Base-by-base conservation (phyloP, 2,888 invertebrate species). In the Dasypogon diadema region DNA sequence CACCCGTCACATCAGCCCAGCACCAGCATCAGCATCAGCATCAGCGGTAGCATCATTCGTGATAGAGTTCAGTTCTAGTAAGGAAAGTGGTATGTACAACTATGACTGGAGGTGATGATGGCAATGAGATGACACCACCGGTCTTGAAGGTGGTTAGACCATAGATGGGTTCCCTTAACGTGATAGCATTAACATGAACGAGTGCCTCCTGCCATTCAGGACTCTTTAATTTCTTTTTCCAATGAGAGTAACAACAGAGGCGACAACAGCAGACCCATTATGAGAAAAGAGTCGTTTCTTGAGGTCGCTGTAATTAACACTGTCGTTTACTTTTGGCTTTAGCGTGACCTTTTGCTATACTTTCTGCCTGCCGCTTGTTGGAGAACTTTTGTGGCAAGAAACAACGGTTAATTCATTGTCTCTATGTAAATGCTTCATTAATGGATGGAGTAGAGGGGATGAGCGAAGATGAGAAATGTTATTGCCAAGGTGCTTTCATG, bases 261-360 rank as follows among this genome's bases (percentile, higher is more conserved):
- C 34, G 70, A 48, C 46, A n/a, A 65, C 65, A 42, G n/a, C 46
- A 51, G 30, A 26, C 54, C 37, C 34, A 54, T 34, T 70, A 54
- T 54, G 54, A 14, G 18, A 34, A 34, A n/a, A 54, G 34, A 70
- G 70, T 30, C 70, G 21, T 70, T 70, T 54, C 56, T 74, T 74
- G 73, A 74, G 73, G 73, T 58, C 73, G 56, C 42, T 14, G 73
- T 74, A 74, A 74, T 74, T 74, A 56, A 74, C 73, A 58, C 58
- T 46, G 73, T 46, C 58, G 56, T 56, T 34, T 46, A 46, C 56
- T 56, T 74, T 74, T 74, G 70, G 54, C 54, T 70, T 16, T 34
- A 70, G 51, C 70, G 54, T 70, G 70, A 70, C 70, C 70, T 70
- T 34, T 48, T 14, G 14, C 18, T 26, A 18, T 26, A 18, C 56